Evolutionary conservation across 2,797 vertebrate genomes (phyloP).

Genomic region (Lacerta agilis): DNA sequence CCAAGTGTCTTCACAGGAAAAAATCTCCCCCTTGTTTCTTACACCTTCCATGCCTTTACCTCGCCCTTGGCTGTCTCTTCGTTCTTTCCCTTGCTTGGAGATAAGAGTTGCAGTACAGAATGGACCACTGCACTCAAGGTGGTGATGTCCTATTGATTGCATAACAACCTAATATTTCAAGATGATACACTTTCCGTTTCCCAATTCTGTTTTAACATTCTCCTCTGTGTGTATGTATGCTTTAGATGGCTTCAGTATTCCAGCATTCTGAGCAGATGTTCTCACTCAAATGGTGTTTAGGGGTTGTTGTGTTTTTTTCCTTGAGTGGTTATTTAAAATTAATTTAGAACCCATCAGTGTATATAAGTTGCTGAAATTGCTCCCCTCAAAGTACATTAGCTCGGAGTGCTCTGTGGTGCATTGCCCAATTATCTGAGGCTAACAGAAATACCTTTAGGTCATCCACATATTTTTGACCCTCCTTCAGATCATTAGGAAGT

Average conservation of each 20-base stretch:
- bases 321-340: background rate
- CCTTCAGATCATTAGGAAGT: constrained; percentile 28
- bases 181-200: constrained; percentile 18
- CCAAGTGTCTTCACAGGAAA: constrained; percentile 15
- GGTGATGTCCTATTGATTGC: constrained; percentile 4
- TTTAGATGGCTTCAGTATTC: background rate
- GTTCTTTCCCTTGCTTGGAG: background rate
- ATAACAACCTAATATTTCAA: constrained; percentile 16
- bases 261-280: constrained; percentile 23
- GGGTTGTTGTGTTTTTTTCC: background rate
- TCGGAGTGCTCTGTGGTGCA: constrained; percentile 10
- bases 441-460: constrained; percentile 12
- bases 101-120: background rate
- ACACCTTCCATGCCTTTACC: background rate
- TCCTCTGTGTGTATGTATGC: background rate
- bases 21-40: background rate
- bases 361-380: constrained; percentile 21
- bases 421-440: constrained; percentile 10
- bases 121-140: background rate
- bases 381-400: constrained; percentile 11
- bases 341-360: constrained; percentile 35
- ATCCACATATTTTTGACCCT: constrained; percentile 4
- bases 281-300: background rate
- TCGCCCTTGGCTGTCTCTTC: background rate
- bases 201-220: constrained; percentile 10